A percentile compares a stretch with the other conserved stretches of the same genome.
Conservation (phyloP, 2,888 invertebrate species). For the Leistus spinibarbis region DNA sequence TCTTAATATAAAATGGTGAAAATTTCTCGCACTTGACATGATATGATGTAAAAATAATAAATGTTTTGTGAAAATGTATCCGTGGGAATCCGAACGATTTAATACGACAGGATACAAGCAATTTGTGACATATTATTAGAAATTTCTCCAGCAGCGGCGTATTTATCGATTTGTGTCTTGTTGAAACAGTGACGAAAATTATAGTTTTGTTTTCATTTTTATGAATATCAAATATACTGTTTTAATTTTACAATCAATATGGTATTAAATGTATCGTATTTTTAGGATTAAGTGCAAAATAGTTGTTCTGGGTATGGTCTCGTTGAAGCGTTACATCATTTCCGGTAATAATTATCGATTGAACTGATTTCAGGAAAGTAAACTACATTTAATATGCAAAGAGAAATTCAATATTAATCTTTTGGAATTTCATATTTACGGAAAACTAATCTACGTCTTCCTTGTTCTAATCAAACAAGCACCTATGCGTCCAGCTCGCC, state of each 20-base stretch:
- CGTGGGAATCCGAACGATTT: background rate
- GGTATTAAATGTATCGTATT: background rate
- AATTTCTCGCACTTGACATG: too few species aligned
- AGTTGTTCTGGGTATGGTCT: background rate
- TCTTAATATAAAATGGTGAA: too few species aligned
- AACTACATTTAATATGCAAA: background rate
- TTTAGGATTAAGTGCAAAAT: background rate
- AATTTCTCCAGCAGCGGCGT: background rate
- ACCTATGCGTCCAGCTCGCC: too few species aligned
- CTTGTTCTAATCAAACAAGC: background rate
- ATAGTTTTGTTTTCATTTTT: background rate
- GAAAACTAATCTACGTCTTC: background rate
- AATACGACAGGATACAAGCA: background rate
- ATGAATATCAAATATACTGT: background rate
- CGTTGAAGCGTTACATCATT: background rate
- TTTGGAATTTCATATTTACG: background rate
- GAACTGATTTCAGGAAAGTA: background rate
- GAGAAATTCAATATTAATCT: background rate
- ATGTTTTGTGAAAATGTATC: too few species aligned
- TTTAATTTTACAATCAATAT: background rate
- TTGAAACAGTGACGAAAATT: background rate
- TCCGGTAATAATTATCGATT: background rate
- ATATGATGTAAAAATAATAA: too few species aligned
- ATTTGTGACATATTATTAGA: conserved; percentile 1
- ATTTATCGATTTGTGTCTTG: background rate